Evolutionary conservation across 2,888 invertebrate species (phyloP).

Genomic region (Eumerus sabulonum): DNA sequence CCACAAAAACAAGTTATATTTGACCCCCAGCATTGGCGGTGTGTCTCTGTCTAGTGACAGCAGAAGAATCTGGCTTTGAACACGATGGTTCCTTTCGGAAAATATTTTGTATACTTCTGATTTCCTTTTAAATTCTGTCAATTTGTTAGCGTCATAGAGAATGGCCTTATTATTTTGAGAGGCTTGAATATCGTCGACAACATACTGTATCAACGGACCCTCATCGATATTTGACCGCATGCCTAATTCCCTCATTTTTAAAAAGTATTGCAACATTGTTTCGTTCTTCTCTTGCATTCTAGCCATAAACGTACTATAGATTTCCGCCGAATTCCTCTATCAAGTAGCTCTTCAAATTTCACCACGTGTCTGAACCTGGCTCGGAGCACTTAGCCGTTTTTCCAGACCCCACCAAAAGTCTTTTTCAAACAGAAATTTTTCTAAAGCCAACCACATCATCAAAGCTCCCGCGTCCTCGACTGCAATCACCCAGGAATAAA

Average conservation of each 20-base stretch:
- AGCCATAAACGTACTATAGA: constrained; percentile 50
- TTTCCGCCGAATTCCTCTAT: constrained; percentile 29
- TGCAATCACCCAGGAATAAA: background rate
- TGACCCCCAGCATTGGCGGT: too few relatives aligned
- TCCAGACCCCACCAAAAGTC: too few relatives aligned
- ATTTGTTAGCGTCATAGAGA: constrained; percentile 49
- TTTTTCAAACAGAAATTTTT: constrained; percentile 50
- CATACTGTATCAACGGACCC: constrained; percentile 74
- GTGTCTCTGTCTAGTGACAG: too few relatives aligned
- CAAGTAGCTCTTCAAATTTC: too few relatives aligned
- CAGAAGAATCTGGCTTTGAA: too few relatives aligned
- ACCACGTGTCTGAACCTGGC: constrained; percentile 37
- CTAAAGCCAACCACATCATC: background rate
- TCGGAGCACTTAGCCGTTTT: constrained; percentile 47
- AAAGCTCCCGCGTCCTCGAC: background rate
- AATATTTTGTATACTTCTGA: background rate
- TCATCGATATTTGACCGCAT: constrained; percentile 73
- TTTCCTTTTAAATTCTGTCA: constrained; percentile 54
- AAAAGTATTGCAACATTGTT: constrained; percentile 74
- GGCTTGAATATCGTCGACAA: constrained; percentile 75
- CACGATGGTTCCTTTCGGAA: too few relatives aligned
- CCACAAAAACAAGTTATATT: too few relatives aligned
- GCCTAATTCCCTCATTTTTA: constrained; percentile 76
- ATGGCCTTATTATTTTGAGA: constrained; percentile 43
- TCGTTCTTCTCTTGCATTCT: constrained; percentile 73